Conservation (phyloP, 2,113 vertebrate species). For the Solenodon paradoxus region DNA sequence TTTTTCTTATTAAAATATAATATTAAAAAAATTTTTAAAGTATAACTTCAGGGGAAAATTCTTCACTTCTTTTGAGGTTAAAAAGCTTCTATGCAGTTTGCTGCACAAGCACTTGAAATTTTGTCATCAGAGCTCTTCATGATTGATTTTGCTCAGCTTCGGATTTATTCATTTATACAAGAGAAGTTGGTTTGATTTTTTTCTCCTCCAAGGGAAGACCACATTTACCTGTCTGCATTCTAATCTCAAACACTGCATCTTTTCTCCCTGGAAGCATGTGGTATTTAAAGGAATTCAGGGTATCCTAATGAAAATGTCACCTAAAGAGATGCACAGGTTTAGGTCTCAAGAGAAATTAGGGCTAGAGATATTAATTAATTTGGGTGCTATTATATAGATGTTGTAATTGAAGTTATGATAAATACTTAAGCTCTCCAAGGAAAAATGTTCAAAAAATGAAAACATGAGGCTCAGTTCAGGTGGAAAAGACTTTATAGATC, state of each 20-base stretch:
- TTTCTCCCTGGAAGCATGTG: not conserved
- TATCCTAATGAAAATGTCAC: conserved; percentile 9
- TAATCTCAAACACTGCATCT: not conserved
- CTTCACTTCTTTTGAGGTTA: conserved; percentile 11
- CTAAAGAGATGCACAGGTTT: not conserved
- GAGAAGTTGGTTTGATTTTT: not conserved
- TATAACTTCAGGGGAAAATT: not conserved
- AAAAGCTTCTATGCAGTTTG: not conserved
- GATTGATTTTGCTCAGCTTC: not conserved
- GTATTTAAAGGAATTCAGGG: not conserved
- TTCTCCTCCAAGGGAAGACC: not conserved
- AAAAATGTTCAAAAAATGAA: conserved; percentile 12
- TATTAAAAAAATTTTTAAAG: not conserved
- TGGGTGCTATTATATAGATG: not conserved
- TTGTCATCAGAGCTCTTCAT: conserved; percentile 24
- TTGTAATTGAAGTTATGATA: not conserved
- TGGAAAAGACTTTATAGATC: not conserved
- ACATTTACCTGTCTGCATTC: not conserved
- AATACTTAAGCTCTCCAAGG: not conserved
- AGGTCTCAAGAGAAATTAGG: not conserved
- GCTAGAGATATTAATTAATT: not conserved
- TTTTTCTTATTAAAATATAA: conserved; percentile 30
- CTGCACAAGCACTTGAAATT: not conserved
- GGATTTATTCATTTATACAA: not conserved
- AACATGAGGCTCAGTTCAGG: not conserved